These are phyloP conservation scores for Anthonomus grandis DNA, from an alignment of 1,140 invertebrate genomes.

Conservation along the genomic window DNA sequence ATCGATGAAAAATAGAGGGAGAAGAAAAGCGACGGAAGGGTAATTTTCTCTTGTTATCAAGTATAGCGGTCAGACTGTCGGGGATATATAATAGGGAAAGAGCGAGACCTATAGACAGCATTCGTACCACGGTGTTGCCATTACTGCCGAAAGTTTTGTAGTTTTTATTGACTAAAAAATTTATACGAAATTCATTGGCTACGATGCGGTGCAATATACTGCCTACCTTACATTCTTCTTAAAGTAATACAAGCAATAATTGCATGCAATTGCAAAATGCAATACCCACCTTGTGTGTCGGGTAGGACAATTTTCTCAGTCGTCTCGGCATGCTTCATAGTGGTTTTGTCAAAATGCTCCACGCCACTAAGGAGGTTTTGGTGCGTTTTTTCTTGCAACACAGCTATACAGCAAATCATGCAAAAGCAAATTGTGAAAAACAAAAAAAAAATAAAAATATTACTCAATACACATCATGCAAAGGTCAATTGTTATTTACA, in stretches of 20 bases:
- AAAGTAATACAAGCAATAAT: conserved; percentile 2
- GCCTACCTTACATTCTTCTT: too few relatives aligned
- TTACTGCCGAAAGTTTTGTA: too few relatives aligned
- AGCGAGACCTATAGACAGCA: too few relatives aligned
- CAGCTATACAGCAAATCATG: conserved; percentile 45
- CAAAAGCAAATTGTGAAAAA: conserved; percentile 30
- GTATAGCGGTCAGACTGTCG: too few relatives aligned
- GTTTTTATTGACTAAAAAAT: too few relatives aligned
- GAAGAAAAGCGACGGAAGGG: too few relatives aligned
- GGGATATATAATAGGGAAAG: too few relatives aligned
- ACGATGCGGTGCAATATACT: too few relatives aligned
- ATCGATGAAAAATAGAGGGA: too few relatives aligned
- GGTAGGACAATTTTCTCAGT: conserved; percentile 75
- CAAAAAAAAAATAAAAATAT: conserved; percentile 21
- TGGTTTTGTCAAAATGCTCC: conserved; percentile 67
- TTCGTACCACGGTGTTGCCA: too few relatives aligned
- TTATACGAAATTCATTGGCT: too few relatives aligned
- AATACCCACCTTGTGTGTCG: conserved; percentile 62
- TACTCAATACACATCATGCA: conserved; percentile 4
- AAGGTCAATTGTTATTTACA: background rate
- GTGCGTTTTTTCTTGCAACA: conserved; percentile 66
- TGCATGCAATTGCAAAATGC: background rate
- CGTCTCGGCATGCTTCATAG: conserved; percentile 73
- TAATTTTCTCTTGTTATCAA: too few relatives aligned
- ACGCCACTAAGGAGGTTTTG: conserved; percentile 65